These are phyloP conservation scores for Crocallis elinguaria DNA, from an alignment of 2,888 invertebrate species.

Conservation along the genomic window DNA sequence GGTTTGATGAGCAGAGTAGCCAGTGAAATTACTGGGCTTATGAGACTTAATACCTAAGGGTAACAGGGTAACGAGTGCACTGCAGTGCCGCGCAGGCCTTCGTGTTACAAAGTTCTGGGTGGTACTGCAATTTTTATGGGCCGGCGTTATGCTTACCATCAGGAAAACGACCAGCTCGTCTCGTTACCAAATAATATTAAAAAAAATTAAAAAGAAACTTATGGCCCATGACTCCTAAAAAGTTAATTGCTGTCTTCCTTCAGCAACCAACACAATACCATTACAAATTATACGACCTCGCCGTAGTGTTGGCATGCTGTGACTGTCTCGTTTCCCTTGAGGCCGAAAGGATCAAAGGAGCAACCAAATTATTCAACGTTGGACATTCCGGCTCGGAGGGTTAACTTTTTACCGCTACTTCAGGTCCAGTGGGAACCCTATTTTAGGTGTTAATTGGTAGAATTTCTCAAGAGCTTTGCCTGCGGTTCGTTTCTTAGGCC, in stretches of 20 bases:
- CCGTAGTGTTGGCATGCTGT: constrained; percentile 21
- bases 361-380: constrained; percentile 54
- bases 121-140: too few relatives aligned
- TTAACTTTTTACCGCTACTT: constrained; percentile 51
- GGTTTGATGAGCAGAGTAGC: too few relatives aligned
- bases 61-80: too few relatives aligned
- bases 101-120: too few relatives aligned
- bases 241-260: background rate
- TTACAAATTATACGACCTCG: constrained; percentile 8
- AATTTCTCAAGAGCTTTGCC: constrained; percentile 41
- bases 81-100: too few relatives aligned
- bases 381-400: constrained; percentile 47
- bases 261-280: constrained; percentile 1
- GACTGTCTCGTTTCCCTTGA: constrained; percentile 38
- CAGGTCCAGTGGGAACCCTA: constrained; percentile 41
- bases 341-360: constrained; percentile 54
- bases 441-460: constrained; percentile 48
- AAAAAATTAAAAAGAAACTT: too few relatives aligned
- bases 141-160: too few relatives aligned
- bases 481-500: constrained; percentile 21
- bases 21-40: too few relatives aligned
- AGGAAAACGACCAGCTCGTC: too few relatives aligned
- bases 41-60: too few relatives aligned
- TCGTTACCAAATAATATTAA: too few relatives aligned
- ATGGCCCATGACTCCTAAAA: background rate